Evolutionary conservation across 1,140 invertebrate species (phyloP), one percentile per base, ranked within the genome.

Genomic region (Marisa cornuarietis): DNA sequence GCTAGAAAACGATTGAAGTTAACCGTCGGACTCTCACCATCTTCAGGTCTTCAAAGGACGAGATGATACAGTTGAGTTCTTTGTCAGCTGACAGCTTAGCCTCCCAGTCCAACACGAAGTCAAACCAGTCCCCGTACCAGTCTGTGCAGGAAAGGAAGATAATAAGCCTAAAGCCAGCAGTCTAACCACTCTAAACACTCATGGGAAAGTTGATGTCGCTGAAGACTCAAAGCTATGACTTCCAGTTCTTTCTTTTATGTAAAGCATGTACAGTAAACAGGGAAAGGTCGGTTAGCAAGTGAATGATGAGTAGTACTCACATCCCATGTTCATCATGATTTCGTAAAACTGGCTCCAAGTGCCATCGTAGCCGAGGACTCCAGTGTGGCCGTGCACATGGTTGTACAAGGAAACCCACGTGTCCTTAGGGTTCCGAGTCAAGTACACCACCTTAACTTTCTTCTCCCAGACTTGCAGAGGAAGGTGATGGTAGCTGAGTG

Each of bases 321-420:
- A 13, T n/a, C 73, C 73, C 26, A 63, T 62, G 11, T 54, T 14
- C 26, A 75, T 75, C 54, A 75, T 26, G 54, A 42, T 20, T 13
- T 76, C 73, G 20, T 80, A 72, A 68, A 75, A 83, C 14, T 79
- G 72, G 26, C 52, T 69, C 79, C 79, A 83, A 1, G 65, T 77
- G n/a, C 78, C 82, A 10, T 71, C 24, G 42, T 83, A 83, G 20
- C 68, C 31, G 14, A 72, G 52, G 2, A 61, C 49, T 31, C 62
- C 24, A 13, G 49, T 61, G 20, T 52, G 68, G 20, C 74, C 71
- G 14, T 22, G 26, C 31, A 62, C 69, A 61, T 81, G 78, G 71
- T 81, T 78, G 71, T 79, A 84, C 16, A 51, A 58, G 42, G 78
- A 79, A 31, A 79, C 78, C 58, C 58, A 72, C 9, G 71, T 62